Base-by-base conservation (phyloP, 2,888 invertebrate species). In the Hemaris fuciformis region DNA sequence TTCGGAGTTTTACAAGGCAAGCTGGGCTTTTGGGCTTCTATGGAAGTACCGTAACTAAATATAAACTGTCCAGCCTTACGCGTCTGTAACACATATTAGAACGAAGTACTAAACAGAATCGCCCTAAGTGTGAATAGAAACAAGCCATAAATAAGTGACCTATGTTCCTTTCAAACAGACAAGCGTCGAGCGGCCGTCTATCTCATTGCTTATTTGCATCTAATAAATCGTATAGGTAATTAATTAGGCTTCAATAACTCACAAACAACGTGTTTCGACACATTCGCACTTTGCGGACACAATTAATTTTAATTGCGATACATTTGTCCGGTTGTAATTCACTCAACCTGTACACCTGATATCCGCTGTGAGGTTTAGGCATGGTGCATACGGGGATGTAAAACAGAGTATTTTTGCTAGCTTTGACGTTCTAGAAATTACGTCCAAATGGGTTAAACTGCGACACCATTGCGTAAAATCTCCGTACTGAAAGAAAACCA, bases 241-340 rank as follows among this genome's bases (percentile, higher is more conserved):
- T 62, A 66, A 74, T 75, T 73, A 71, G 70, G 62, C 65, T 48
- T 59, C 67, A 69, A 76, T 77, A 76, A 74, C 69, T 77, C 74
- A 77, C 61, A 63, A 61, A 58, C 45, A 60, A 45, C 57, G 22
- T 18, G 8, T 31, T 57, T 67, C 66, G 63, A 63, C 60, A 65
- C 71, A 76, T 75, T 68, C 72, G 65, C 70, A 60, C 69, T 70
- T 68, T 65, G 63, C 69, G 65, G 66, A 64, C 65, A 67, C 70
- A 64, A 75, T 79, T 75, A 79, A 79, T 75, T 76, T 75, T 68
- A 73, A 72, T 73, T 66, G 70, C 72, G 60, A 70, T 76, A 71
- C 70, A 75, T 74, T 70, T 69, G 62, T 67, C 59, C 67, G 63
- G 72, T 66, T 66, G 77, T 80, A 74, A 73, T 70, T 75, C 76